These are phyloP conservation scores for Ceyx margarethae DNA, from an alignment of 2,113 vertebrate genomes.

Conservation along the genomic window DNA sequence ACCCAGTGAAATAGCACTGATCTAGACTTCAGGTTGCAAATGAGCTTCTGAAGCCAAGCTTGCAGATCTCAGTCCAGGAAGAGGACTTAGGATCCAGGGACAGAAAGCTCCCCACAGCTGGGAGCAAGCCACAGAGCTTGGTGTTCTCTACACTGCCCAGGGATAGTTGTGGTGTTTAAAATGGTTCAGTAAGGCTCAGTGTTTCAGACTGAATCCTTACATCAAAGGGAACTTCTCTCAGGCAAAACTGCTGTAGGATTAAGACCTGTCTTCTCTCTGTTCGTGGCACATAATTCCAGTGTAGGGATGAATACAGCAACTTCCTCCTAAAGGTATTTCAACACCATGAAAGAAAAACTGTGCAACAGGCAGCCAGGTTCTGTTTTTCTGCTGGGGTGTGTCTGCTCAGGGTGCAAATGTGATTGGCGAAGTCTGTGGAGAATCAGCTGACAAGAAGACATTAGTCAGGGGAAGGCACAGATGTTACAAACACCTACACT, in stretches of 20 bases:
- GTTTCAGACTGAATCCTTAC: not conserved
- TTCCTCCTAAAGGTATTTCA: not conserved
- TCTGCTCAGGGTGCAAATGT: not conserved
- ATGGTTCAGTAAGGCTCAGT: not conserved
- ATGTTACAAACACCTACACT: constrained; percentile 52
- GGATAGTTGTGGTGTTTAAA: not conserved
- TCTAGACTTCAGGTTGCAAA: not conserved
- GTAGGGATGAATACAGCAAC: not conserved
- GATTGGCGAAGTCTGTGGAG: not conserved
- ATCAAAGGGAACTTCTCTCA: not conserved
- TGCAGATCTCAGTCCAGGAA: not conserved
- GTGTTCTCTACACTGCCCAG: not conserved
- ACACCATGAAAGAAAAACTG: not conserved
- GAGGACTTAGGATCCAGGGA: not conserved
- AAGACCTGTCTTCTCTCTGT: not conserved
- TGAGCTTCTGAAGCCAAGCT: not conserved
- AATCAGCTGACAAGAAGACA: constrained; percentile 37
- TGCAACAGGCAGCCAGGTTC: not conserved
- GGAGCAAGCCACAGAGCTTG: not conserved
- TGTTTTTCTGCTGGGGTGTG: not conserved
- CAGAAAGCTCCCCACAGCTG: not conserved
- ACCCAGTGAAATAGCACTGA: not conserved
- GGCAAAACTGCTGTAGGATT: not conserved
- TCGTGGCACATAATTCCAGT: not conserved
- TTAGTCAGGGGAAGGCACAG: constrained; percentile 36